A percentile compares a stretch with the other conserved stretches of the same genome.
phyloP scores from a whole-genome alignment of 2,113 vertebrate genomes.

The Etheostoma cragini region DNA sequence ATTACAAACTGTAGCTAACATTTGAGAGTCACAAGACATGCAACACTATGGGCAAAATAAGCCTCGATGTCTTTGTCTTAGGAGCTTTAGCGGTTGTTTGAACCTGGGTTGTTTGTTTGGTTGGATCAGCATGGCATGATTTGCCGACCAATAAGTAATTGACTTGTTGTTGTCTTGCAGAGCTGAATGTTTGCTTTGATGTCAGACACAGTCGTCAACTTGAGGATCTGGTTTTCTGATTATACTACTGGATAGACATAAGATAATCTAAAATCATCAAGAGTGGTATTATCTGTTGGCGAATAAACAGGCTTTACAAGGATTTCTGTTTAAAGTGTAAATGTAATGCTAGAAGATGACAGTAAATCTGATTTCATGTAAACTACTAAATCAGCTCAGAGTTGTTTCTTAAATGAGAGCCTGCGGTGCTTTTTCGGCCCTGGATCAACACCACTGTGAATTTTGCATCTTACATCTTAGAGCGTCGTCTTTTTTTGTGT shows the following conservation, averaged over 20 bases:
- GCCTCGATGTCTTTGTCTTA: background rate
- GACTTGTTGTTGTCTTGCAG: slow-evolving; percentile 25
- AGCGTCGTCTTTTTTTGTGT: background rate
- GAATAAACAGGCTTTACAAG: slow-evolving; percentile 34
- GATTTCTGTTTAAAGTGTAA: slow-evolving; percentile 23
- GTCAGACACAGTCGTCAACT: slow-evolving; percentile 22
- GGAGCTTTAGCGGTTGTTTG: slow-evolving; percentile 16
- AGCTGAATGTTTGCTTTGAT: slow-evolving; percentile 24
- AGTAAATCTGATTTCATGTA: slow-evolving; percentile 35
- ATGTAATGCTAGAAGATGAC: slow-evolving; percentile 11
- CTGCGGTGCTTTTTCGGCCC: background rate
- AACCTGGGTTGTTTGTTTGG: slow-evolving; percentile 24
- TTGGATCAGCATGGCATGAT: background rate
- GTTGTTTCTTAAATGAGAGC: background rate
- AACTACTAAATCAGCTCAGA: background rate
- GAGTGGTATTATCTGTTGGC: slow-evolving; percentile 17
- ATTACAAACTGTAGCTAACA: slow-evolving; percentile 20
- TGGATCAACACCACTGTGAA: background rate
- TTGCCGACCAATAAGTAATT: slow-evolving; percentile 37
- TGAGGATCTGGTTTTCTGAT: slow-evolving; percentile 20
- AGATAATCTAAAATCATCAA: slow-evolving; percentile 32
- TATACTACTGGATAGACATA: slow-evolving; percentile 15
- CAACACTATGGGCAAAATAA: slow-evolving; percentile 8
- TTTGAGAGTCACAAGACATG: slow-evolving; percentile 11
- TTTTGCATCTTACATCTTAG: background rate